These are phyloP conservation scores for Ephestia elutella DNA, from an alignment of 1,140 invertebrate genomes.

Conservation along the genomic window DNA sequence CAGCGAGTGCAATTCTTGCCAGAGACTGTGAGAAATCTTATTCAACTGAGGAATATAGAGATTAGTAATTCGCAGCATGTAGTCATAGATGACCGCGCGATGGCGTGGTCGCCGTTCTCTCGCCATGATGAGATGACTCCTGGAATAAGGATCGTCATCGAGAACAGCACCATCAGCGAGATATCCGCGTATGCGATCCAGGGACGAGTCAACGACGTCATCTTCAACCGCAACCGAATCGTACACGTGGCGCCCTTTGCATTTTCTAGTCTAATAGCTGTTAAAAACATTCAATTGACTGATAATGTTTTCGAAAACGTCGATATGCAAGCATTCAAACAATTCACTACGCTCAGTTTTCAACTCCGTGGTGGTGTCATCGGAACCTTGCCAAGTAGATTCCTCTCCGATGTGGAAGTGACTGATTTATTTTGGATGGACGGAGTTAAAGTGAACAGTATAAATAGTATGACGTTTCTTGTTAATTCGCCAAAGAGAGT, in stretches of 20 bases:
- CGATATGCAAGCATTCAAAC: slow-evolving; percentile 84
- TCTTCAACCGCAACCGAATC: slow-evolving; percentile 77
- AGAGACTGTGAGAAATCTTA: slow-evolving; percentile 60
- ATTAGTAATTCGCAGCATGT: slow-evolving; percentile 46
- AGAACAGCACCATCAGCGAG: slow-evolving; percentile 72
- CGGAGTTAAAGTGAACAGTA: slow-evolving; percentile 74
- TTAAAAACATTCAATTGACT: slow-evolving; percentile 71
- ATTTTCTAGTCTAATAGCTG: slow-evolving; percentile 79
- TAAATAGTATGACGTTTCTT: slow-evolving; percentile 80
- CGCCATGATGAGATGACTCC: slow-evolving; percentile 47
- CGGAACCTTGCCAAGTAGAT: slow-evolving; percentile 78
- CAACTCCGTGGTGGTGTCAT: slow-evolving; percentile 71
- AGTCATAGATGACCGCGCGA: slow-evolving; percentile 49
- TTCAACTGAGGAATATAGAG: slow-evolving; percentile 52
- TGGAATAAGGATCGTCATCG: slow-evolving; percentile 54
- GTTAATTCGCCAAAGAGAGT: slow-evolving; percentile 75
- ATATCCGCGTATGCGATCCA: slow-evolving; percentile 81
- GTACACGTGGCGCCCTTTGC: slow-evolving; percentile 80
- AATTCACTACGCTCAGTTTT: slow-evolving; percentile 81
- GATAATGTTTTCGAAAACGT: slow-evolving; percentile 76
- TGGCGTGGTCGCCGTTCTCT: slow-evolving; percentile 54
- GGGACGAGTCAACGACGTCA: slow-evolving; percentile 81
- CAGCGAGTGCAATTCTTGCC: slow-evolving; percentile 67
- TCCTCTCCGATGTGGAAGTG: slow-evolving; percentile 83
- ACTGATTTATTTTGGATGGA: slow-evolving; percentile 78